phyloP scores from a whole-genome alignment of 2,888 invertebrate genomes.

The Parascotia fuliginaria region DNA sequence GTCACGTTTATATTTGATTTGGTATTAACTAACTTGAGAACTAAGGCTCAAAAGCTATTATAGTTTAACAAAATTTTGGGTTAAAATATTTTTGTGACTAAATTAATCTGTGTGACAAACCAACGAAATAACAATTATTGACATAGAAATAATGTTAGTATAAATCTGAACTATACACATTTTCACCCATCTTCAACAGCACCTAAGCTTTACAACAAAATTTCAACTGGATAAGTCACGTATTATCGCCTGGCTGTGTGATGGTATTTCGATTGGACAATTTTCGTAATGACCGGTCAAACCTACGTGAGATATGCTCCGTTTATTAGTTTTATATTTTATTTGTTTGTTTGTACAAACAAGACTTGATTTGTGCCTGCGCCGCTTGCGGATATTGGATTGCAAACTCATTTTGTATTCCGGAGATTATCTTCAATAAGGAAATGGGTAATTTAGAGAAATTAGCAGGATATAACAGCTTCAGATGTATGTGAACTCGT shows the following conservation, averaged over 20 bases:
- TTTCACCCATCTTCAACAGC: constrained; percentile 12
- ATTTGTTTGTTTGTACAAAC: constrained; percentile 34
- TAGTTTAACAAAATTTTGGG: too few relatives aligned
- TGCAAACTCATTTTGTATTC: constrained; percentile 5
- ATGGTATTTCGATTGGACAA: constrained; percentile 56
- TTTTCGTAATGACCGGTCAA: constrained; percentile 44
- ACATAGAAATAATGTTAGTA: too few relatives aligned
- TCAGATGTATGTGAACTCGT: background rate
- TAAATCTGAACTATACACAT: too few relatives aligned
- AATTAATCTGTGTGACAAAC: too few relatives aligned
- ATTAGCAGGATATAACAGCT: background rate
- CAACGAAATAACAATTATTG: too few relatives aligned
- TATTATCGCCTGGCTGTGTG: constrained; percentile 55
- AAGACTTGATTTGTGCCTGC: constrained; percentile 12
- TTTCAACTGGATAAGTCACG: constrained; percentile 52
- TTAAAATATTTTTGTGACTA: too few relatives aligned
- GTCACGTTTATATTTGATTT: too few relatives aligned
- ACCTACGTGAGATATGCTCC: constrained; percentile 42
- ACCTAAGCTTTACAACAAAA: constrained; percentile 20
- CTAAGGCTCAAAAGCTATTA: too few relatives aligned
- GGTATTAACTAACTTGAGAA: too few relatives aligned
- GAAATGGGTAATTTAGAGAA: constrained; percentile 14
- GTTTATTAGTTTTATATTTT: constrained; percentile 32
- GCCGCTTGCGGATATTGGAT: constrained; percentile 19
- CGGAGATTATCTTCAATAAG: constrained; percentile 7